Evolutionary conservation across 2,888 invertebrate species (phyloP).

Genomic region (Lasioglossum calceatum): DNA sequence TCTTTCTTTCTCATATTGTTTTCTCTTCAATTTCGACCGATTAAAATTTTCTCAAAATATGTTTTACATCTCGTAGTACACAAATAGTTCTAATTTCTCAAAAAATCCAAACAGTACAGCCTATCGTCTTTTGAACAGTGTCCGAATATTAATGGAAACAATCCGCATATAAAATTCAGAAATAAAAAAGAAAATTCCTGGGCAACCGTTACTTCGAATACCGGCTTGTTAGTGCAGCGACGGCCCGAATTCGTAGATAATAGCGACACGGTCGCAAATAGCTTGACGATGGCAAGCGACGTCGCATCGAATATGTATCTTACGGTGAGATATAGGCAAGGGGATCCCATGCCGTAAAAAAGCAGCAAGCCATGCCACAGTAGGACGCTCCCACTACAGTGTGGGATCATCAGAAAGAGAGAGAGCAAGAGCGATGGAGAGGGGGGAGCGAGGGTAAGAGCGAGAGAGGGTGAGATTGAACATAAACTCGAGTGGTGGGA

Average conservation of each 20-base stretch:
- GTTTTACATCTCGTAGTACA: too few species aligned
- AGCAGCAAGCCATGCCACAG: background rate
- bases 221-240: background rate
- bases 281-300: background rate
- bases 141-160: background rate
- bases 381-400: background rate
- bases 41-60: too few species aligned
- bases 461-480: slow-evolving; percentile 32
- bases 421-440: background rate
- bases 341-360: slow-evolving; percentile 5
- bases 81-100: too few species aligned
- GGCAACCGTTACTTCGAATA: background rate
- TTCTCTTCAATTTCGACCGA: too few species aligned
- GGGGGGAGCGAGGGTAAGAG: slow-evolving; percentile 7
- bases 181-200: background rate
- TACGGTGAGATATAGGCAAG: slow-evolving; percentile 5
- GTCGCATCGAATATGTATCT: slow-evolving; percentile 12
- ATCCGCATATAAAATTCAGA: background rate
- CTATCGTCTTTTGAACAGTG: background rate
- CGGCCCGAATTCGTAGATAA: background rate
- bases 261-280: slow-evolving; percentile 6
- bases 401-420: background rate
- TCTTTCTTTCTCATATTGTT: too few species aligned
- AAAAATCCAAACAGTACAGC: too few species aligned
- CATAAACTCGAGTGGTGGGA: slow-evolving; percentile 50